Evolutionary conservation across 2,113 vertebrate genomes (phyloP).

Genomic region (Narcine bancroftii): DNA sequence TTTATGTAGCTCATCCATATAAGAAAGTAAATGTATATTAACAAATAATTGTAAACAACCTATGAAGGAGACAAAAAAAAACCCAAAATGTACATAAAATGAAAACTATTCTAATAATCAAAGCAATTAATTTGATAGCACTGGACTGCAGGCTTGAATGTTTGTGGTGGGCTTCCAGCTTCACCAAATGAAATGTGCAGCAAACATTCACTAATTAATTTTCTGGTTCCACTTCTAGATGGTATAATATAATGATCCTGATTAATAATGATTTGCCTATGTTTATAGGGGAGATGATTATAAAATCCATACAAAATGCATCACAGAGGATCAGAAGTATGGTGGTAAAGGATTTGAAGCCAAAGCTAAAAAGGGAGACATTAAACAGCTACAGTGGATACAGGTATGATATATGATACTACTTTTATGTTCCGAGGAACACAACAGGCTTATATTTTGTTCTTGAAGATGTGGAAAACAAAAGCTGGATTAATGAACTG

Average conservation of each 20-base stretch:
- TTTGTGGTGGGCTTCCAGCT: neutral
- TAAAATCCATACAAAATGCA: slow-evolving; percentile 71
- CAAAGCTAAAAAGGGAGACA: slow-evolving; percentile 78
- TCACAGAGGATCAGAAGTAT: slow-evolving; percentile 90
- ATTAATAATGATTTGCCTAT: slow-evolving; percentile 2
- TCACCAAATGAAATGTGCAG: neutral
- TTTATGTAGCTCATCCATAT: no score
- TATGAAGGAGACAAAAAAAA: no score
- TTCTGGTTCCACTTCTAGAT: neutral
- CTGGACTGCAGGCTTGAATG: neutral
- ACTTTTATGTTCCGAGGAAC: neutral
- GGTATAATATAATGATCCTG: neutral
- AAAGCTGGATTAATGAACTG: neutral
- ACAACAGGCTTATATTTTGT: neutral
- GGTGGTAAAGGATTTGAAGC: slow-evolving; percentile 82
- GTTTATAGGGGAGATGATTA: slow-evolving; percentile 76
- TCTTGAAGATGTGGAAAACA: neutral
- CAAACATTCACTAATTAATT: neutral
- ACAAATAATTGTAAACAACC: no score
- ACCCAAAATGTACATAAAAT: no score
- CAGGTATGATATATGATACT: slow-evolving; percentile 58
- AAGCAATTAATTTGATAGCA: neutral
- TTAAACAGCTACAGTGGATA: slow-evolving; percentile 89
- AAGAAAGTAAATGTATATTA: no score
- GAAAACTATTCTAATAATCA: no score